Evolutionary conservation across 2,797 vertebrate genomes (phyloP).

Genomic region (Otus scops): DNA sequence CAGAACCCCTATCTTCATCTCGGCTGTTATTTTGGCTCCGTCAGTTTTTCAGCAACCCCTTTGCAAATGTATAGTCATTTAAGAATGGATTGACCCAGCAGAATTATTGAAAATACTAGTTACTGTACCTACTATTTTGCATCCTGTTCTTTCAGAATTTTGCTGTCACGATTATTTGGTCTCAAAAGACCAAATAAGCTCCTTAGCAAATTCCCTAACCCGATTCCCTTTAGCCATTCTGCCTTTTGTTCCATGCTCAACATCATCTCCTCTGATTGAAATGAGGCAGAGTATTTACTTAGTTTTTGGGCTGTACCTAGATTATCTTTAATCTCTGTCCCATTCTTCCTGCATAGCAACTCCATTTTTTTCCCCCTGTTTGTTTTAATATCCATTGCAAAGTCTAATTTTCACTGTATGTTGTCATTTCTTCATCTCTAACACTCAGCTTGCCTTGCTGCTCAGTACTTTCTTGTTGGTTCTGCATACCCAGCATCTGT

Average conservation of each 20-base stretch:
- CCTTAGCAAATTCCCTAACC: not conserved
- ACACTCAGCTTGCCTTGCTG: not conserved
- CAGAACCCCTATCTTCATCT: not conserved
- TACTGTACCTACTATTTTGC: not conserved
- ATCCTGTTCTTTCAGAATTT: not conserved
- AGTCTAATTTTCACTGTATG: not conserved
- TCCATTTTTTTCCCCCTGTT: rapidly evolving
- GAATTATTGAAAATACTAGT: not conserved
- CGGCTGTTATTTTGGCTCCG: not conserved
- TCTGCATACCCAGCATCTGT: not conserved
- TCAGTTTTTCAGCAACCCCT: not conserved
- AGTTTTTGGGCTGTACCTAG: not conserved
- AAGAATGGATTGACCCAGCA: not conserved
- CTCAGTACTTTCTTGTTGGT: not conserved
- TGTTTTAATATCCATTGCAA: not conserved
- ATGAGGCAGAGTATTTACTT: not conserved
- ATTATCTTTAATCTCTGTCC: slow-evolving; percentile 13
- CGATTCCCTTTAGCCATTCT: not conserved
- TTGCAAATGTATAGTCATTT: not conserved
- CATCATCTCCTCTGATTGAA: not conserved
- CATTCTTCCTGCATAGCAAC: not conserved
- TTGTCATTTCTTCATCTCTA: not conserved
- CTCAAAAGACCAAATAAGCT: slow-evolving; percentile 28
- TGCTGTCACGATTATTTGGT: not conserved
- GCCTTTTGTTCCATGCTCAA: not conserved